Base-by-base conservation (phyloP, 2,113 vertebrate species). In the Toxostoma redivivum region DNA sequence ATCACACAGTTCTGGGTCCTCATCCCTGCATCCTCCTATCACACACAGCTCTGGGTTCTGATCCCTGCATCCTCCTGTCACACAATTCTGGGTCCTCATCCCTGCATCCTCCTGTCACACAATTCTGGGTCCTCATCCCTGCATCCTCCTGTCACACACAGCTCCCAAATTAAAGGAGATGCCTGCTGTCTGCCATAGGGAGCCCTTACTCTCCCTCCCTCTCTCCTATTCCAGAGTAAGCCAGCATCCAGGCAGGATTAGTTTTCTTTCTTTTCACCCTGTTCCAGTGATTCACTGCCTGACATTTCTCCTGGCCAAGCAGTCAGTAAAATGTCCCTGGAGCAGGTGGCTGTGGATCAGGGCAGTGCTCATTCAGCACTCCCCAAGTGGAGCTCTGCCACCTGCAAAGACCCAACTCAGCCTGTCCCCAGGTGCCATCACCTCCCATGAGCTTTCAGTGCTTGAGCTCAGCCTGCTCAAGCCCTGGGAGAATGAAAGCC, bases 311-410 rank as follows among this genome's bases (percentile, higher is more conserved):
- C 31, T 22, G 48, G 45, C 38, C 33, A 15, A 71, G 72, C 35
- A 50, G 38, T 1, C 77, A 65, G 27, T 24, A 19, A 31, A 69
- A 73, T 7, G 22, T 20, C 21, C 28, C 42, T 15, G 2, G 56
- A 74, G 82, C 50, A 51, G 15, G 35, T 1, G 2, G 28, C 72
- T 84, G 40, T 4, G 30, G 25, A 27, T 35, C 1, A 4, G 53
- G 25, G 38, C 62, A 58, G 17, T 4, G 47, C 1, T 44, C 60
- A 53, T 23, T 27, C 28, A 53, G 15, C 10, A 1, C 54, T 23
- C n/a, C 76, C 2, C 0, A 10, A 0, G 0, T 9, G 19, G 8
- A 86, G 90, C 45, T 25, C 60, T 42, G 44, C 7, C 69, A 65
- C 60, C 77, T 84, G 72, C 58, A 61, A 19, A 61, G 54, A 24